Evolutionary conservation across 2,113 vertebrate species (phyloP).

Genomic region (Onychorhynchus coronatus): DNA sequence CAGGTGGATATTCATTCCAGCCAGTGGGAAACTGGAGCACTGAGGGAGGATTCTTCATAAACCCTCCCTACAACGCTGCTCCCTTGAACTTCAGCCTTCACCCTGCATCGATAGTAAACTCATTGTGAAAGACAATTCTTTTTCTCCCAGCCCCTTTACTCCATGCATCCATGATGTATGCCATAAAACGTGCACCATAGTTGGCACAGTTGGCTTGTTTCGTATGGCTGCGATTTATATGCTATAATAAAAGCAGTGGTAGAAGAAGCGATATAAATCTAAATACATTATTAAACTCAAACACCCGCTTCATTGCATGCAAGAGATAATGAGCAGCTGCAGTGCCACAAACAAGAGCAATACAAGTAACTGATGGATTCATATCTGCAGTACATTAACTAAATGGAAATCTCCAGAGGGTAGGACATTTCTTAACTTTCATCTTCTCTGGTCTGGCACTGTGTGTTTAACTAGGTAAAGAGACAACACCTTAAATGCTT

Average conservation of each 20-base stretch:
- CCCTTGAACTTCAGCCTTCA: neutral
- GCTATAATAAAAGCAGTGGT: neutral
- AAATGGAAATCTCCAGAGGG: neutral
- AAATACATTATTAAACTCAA: neutral
- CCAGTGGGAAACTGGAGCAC: neutral
- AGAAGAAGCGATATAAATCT: neutral
- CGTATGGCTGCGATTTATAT: neutral
- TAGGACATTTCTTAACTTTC: neutral
- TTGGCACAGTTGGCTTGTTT: neutral
- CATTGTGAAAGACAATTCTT: neutral
- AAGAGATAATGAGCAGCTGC: neutral
- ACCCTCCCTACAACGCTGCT: neutral
- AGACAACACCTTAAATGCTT: neutral
- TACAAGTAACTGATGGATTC: neutral
- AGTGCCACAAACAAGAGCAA: neutral
- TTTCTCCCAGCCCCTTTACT: neutral
- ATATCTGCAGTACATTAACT: neutral
- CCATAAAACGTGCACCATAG: neutral
- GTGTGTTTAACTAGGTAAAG: neutral
- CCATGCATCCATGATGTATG: neutral
- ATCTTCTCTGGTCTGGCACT: neutral
- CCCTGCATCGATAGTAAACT: fast-evolving
- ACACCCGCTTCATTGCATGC: neutral
- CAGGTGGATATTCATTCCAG: neutral
- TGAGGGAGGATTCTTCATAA: neutral